Conservation (phyloP, 2,113 vertebrate species). For the Morphnarchus princeps region DNA sequence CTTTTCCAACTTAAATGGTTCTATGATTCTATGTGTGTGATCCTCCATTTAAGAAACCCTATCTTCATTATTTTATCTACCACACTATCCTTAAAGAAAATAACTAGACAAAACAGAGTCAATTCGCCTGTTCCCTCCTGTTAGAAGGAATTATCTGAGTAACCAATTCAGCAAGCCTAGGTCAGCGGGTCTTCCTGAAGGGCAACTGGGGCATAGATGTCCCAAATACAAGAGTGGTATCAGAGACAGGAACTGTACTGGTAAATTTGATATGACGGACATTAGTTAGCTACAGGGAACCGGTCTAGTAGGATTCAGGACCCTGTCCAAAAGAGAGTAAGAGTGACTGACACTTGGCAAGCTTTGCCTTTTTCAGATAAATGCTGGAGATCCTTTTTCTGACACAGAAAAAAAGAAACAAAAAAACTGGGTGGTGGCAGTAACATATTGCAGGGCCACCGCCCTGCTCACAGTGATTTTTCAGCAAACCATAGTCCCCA, state of each 20-base stretch:
- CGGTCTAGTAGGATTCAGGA: not conserved
- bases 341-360: not conserved
- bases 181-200: not conserved
- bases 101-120: not conserved
- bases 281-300: not conserved
- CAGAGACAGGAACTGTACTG: not conserved
- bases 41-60: not conserved
- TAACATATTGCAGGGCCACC: not conserved
- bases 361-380: not conserved
- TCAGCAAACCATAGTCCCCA: not conserved
- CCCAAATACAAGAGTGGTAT: not conserved
- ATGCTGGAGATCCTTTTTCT: not conserved
- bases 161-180: not conserved
- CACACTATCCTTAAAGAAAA: not conserved
- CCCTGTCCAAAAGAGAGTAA: not conserved
- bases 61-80: not conserved
- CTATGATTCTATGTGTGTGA: too few relatives aligned
- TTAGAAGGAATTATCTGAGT: not conserved
- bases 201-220: not conserved
- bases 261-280: not conserved
- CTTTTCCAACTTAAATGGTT: too few relatives aligned
- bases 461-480: not conserved
- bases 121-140: accelerated
- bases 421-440: not conserved
- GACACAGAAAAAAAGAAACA: not conserved